Conservation (phyloP, 2,888 invertebrate species). For the Perdita meconis region DNA sequence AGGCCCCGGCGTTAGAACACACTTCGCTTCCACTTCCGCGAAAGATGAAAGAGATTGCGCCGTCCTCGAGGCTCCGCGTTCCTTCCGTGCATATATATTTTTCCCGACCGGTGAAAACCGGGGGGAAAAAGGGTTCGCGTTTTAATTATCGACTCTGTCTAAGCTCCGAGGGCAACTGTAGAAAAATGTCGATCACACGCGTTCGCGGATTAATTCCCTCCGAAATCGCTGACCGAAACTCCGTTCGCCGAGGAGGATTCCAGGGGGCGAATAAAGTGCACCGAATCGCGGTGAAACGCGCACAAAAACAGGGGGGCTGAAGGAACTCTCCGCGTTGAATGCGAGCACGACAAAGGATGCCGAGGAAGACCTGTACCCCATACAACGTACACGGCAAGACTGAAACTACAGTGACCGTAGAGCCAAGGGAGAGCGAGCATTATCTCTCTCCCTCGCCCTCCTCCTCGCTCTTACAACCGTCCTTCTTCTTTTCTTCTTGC, state of each 20-base stretch:
- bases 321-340: conserved; percentile 45
- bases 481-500: conserved; percentile 55
- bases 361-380: conserved; percentile 61
- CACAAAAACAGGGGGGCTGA: conserved; percentile 53
- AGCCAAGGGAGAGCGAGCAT: conserved; percentile 65
- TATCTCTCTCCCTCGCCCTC: conserved; percentile 63
- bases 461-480: conserved; percentile 53
- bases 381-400: conserved; percentile 75
- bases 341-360: conserved; percentile 63
- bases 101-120: too few relatives aligned
- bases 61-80: too few relatives aligned
- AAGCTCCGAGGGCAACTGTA: too few relatives aligned
- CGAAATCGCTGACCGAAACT: conserved; percentile 23
- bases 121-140: too few relatives aligned
- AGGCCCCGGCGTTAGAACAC: neutral
- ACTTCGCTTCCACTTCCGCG: neutral
- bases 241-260: too few relatives aligned
- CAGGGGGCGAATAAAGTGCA: too few relatives aligned
- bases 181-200: conserved; percentile 36
- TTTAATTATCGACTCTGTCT: too few relatives aligned
- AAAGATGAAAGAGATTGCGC: neutral
- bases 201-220: too few relatives aligned
- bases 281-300: conserved; percentile 51
- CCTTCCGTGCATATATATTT: too few relatives aligned
- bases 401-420: conserved; percentile 76